These are phyloP conservation scores for Homarus americanus DNA, from an alignment of 1,140 invertebrate species.

Conservation along the genomic window DNA sequence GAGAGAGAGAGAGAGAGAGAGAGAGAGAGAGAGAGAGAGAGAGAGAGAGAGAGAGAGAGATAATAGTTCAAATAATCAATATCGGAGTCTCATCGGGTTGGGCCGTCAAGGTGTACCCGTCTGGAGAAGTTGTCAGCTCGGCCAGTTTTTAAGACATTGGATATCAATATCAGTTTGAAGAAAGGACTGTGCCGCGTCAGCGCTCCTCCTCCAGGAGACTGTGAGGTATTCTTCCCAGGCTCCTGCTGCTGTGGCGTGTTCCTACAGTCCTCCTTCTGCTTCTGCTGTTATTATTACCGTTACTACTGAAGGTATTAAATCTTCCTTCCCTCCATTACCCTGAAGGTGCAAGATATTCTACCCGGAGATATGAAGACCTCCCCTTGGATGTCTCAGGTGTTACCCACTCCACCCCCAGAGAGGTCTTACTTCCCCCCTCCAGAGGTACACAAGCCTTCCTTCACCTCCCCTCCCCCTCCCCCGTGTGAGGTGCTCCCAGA, in stretches of 20 bases:
- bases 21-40: constrained; percentile 29
- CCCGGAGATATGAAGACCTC: too few relatives aligned
- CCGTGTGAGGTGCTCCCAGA: neutral
- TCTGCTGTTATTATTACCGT: neutral
- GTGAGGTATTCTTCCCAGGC: too few relatives aligned
- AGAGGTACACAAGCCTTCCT: neutral
- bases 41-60: neutral
- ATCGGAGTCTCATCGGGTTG: neutral
- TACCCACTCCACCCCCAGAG: neutral
- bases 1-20: constrained; percentile 53
- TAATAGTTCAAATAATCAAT: neutral
- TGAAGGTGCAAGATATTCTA: too few relatives aligned
- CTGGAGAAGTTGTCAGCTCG: too few relatives aligned
- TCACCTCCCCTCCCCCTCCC: neutral
- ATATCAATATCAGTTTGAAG: neutral
- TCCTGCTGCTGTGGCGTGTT: neutral
- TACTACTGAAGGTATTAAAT: too few relatives aligned
- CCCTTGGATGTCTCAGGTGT: neutral
- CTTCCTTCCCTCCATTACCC: neutral
- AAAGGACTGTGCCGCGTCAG: neutral
- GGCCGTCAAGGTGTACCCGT: too few relatives aligned
- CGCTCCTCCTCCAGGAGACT: neutral
- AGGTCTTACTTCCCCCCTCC: neutral
- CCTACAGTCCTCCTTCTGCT: neutral
- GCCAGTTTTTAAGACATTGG: neutral